Percentiles rank a stretch among this genome's conserved stretches.
These are phyloP conservation scores for Lasioglossum calceatum DNA, from an alignment of 2,888 invertebrate genomes.

Conservation along the genomic window DNA sequence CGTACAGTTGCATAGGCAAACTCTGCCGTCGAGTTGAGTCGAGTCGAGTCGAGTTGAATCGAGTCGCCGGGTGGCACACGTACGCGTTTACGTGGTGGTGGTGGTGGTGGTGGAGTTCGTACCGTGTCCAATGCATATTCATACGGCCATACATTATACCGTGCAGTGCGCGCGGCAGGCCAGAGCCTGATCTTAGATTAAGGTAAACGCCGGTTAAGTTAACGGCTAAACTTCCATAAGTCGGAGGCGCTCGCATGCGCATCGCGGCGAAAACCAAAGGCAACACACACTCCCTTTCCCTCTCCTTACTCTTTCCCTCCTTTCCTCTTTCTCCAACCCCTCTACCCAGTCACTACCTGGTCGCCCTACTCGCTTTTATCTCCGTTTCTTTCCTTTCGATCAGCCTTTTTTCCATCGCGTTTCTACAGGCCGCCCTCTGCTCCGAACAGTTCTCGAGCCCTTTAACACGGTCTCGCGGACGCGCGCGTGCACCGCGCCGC, in stretches of 20 bases:
- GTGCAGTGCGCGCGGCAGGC: constrained; percentile 74
- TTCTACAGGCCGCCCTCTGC: background rate
- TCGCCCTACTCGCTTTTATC: background rate
- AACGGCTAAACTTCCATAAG: constrained; percentile 84
- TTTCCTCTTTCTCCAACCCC: background rate
- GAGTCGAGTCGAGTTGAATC: background rate
- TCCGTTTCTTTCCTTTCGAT: constrained; percentile 7
- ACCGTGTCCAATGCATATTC: constrained; percentile 84
- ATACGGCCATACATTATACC: constrained; percentile 83
- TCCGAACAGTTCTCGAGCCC: background rate
- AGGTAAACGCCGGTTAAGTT: constrained; percentile 85
- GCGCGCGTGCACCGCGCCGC: constrained; percentile 57
- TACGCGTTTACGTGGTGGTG: constrained; percentile 36
- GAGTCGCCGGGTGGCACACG: constrained; percentile 36
- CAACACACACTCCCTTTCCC: background rate
- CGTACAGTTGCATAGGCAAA: constrained; percentile 38
- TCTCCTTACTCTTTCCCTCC: background rate
- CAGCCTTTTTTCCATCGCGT: constrained; percentile 11
- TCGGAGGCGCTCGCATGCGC: constrained; percentile 82
- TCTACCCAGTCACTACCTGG: background rate
- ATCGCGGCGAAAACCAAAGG: constrained; percentile 70
- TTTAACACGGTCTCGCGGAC: constrained; percentile 2
- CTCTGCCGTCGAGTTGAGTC: constrained; percentile 21
- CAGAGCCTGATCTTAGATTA: constrained; percentile 84
- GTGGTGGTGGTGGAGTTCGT: constrained; percentile 70